These are phyloP conservation scores for Pogonognathellus flavescens DNA, from an alignment of 1,140 invertebrate genomes.

Conservation along the genomic window DNA sequence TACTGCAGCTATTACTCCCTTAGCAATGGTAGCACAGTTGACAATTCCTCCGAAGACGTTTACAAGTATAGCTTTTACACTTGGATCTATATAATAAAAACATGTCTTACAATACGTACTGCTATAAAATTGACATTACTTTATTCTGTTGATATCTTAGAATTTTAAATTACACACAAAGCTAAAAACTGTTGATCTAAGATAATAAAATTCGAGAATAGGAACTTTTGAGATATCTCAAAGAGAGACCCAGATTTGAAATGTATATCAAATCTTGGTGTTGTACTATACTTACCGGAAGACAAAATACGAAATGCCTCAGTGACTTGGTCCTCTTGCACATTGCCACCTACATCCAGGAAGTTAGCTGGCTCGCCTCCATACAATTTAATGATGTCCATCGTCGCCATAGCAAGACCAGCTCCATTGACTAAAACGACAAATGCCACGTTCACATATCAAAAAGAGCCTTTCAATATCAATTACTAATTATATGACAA, in stretches of 20 bases:
- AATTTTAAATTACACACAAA: too few relatives aligned
- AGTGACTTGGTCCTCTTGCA: conserved; percentile 81
- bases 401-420: conserved; percentile 86
- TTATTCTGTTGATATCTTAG: too few relatives aligned
- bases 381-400: conserved; percentile 84
- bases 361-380: conserved; percentile 85
- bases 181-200: too few relatives aligned
- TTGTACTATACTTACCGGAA: conserved; percentile 76
- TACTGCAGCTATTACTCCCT: conserved; percentile 91
- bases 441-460: not conserved
- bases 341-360: conserved; percentile 84
- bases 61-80: conserved; percentile 95
- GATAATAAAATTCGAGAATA: too few relatives aligned
- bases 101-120: too few relatives aligned
- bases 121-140: too few relatives aligned
- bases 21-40: conserved; percentile 96
- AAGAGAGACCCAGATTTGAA: too few relatives aligned
- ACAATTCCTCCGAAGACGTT: conserved; percentile 99
- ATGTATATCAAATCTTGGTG: too few relatives aligned
- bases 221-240: too few relatives aligned
- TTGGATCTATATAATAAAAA: conserved; percentile 75
- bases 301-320: conserved; percentile 81
- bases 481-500: too few relatives aligned
- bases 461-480: not conserved
- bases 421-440: conserved; percentile 79